A percentile compares a stretch with the other conserved stretches of the same genome.
Conservation (phyloP, 2,888 invertebrate genomes). For the Philereme vetulata region DNA sequence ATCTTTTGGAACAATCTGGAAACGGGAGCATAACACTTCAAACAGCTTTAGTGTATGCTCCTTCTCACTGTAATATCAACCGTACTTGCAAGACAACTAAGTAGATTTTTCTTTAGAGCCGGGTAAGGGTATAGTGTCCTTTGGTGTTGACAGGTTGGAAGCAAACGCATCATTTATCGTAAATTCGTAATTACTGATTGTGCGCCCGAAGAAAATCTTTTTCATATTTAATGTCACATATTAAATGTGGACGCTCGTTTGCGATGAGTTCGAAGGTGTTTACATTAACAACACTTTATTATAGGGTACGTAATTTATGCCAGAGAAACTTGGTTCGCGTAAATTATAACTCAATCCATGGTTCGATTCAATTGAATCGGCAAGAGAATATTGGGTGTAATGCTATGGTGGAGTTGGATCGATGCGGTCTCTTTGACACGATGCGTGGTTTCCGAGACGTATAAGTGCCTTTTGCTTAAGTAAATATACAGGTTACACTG, state of each 20-base stretch:
- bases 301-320: constrained; percentile 40
- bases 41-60: constrained; percentile 39
- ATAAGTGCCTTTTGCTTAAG: constrained; percentile 19
- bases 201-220: constrained; percentile 58
- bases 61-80: constrained; percentile 32
- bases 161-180: constrained; percentile 74
- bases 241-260: constrained; percentile 53
- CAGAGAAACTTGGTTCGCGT: constrained; percentile 33
- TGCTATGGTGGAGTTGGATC: constrained; percentile 22
- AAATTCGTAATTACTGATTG: constrained; percentile 74
- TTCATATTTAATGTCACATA: constrained; percentile 61
- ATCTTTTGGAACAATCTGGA: constrained; percentile 79
- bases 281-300: constrained; percentile 44
- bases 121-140: constrained; percentile 32
- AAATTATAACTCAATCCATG: constrained; percentile 43
- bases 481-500: constrained; percentile 22
- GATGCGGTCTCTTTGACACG: constrained; percentile 24
- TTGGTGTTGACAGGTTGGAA: constrained; percentile 35
- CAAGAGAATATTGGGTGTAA: constrained; percentile 26
- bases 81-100: constrained; percentile 16
- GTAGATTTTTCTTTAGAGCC: constrained; percentile 29
- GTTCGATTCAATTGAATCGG: constrained; percentile 38
- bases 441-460: constrained; percentile 20
- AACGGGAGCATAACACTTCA: constrained; percentile 60
- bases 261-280: constrained; percentile 37